Evolutionary conservation across 1,140 invertebrate genomes (phyloP), one percentile per base, ranked within the genome.

Genomic region (Cardiocondyla obscurior): DNA sequence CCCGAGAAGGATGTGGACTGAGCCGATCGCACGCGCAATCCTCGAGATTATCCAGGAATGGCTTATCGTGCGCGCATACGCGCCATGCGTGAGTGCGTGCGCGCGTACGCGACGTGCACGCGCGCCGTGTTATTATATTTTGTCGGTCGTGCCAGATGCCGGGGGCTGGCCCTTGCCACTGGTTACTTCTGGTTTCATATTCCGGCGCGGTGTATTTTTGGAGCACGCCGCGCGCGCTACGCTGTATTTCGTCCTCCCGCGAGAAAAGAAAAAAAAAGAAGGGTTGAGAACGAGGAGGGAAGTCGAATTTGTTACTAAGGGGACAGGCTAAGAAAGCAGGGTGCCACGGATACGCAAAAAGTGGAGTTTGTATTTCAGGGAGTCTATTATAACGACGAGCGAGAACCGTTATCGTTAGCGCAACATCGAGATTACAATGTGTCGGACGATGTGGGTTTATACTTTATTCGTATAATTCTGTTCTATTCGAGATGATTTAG

Each of bases 121-220:
- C 70, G 58, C 72, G 81, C 58, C 51, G 44, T 82, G 81, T 82
- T 82, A 82, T 82, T 82, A 82, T 82, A 82, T 82, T 82, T 82
- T 82, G 70, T 76, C 65, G 69, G 79, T 33, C 69, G 53, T 82
- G 72, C 81, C 81, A 82, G 81, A 82, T 82, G 81, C 81, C 57
- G 58, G 58, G 58, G 16, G 22, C 73, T 19, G 30, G 70, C 53
- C 72, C 70, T 82, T 76, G 70, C 81, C 67, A 74, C 81, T 73
- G 81, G 81, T 82, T 82, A 82, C 81, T 82, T 82, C 72, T 82
- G 70, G 70, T 74, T 82, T 82, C 81, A 64, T 82, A 82, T 76
- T 77, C 70, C 72, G 44, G 46, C 81, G 58, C 22, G 70, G 44
- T 76, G 46, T 82, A 82, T 82, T 82, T 82, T 82, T 82, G 72